Percentiles rank a stretch among this genome's conserved stretches.
Evolutionary conservation across 2,113 vertebrate genomes (phyloP).

Genomic region (Boulengeromyrus knoepffleri): DNA sequence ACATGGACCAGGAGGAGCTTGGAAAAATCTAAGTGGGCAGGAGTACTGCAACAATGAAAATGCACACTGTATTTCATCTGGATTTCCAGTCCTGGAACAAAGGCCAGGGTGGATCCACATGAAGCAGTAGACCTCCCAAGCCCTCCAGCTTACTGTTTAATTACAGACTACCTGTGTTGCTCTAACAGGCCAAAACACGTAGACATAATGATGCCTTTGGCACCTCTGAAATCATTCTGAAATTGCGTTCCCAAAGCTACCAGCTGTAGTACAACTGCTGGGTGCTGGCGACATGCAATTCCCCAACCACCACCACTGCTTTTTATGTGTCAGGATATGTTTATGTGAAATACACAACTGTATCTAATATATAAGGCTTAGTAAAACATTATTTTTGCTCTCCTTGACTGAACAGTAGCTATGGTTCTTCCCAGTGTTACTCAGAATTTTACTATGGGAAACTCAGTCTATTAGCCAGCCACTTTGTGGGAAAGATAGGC

Average conservation of each 20-base stretch:
- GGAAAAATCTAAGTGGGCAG: background rate
- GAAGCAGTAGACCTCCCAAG: background rate
- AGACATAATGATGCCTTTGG: background rate
- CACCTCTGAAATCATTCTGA: slow-evolving; percentile 1
- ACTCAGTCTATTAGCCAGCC: slow-evolving; percentile 8
- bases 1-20: background rate
- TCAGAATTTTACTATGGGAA: background rate
- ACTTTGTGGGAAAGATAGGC: slow-evolving; percentile 15
- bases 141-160: slow-evolving; percentile 7
- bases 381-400: background rate
- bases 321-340: background rate
- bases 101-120: background rate
- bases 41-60: background rate
- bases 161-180: slow-evolving; percentile 12
- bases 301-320: background rate
- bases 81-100: background rate
- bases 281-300: background rate
- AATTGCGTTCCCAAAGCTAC: background rate
- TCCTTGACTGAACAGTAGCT: background rate
- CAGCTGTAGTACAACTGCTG: background rate
- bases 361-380: background rate
- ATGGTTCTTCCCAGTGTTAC: background rate
- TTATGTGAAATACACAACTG: background rate
- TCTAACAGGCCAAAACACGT: slow-evolving; percentile 22
- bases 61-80: background rate